Base-by-base conservation (phyloP, 2,113 vertebrate species). In the Addax nasomaculatus region DNA sequence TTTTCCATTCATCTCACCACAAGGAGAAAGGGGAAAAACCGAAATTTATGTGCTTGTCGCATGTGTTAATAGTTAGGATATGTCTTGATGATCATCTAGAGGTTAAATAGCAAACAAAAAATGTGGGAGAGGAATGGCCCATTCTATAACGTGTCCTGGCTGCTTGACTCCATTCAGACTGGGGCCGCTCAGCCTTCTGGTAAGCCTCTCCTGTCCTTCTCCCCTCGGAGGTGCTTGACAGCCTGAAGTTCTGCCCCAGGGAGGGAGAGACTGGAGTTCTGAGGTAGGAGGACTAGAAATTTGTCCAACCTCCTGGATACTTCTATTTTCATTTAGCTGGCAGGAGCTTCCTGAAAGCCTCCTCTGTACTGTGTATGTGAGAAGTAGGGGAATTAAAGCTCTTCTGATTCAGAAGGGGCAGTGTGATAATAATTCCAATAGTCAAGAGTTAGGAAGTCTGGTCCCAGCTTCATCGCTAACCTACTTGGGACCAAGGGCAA, bases 31-130 rank as follows among this genome's bases (percentile, higher is more conserved):
- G 27, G 8, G n/a, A 83, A 84, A 8, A 57, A 93, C 29, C 7
- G 55, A 23, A 25, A n/a, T 3, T 29, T n/a, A 58, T 64, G 7
- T 13, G 43, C 76, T 80, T 83, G 36, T 73, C 25, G 12, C 45
- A 80, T 47, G 43, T 33, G 16, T 84, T 90, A 49, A 60, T 55
- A 25, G 78, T 80, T 92, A 90, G n/a, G 5, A 15, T 43, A 12
- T n/a, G 16, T 83, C 23, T 76, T 36, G 45, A n/a, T 23, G 39
- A 70, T 57, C 70, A 67, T 49, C 80, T 76, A 89, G 64, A 30
- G 27, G 57, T 96, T 85, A 49, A 85, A 43, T 39, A 43, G 19
- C 17, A 81, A 88, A 70, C 81, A 78, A 83, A 47, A 39, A 79
- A 57, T 86, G 45, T 39, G 6, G 29, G 19, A 43, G 13, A 90